A percentile compares a stretch with the other conserved stretches of the same genome.
These are phyloP conservation scores for Protonemura montana DNA, from an alignment of 2,888 invertebrate genomes.

Conservation along the genomic window DNA sequence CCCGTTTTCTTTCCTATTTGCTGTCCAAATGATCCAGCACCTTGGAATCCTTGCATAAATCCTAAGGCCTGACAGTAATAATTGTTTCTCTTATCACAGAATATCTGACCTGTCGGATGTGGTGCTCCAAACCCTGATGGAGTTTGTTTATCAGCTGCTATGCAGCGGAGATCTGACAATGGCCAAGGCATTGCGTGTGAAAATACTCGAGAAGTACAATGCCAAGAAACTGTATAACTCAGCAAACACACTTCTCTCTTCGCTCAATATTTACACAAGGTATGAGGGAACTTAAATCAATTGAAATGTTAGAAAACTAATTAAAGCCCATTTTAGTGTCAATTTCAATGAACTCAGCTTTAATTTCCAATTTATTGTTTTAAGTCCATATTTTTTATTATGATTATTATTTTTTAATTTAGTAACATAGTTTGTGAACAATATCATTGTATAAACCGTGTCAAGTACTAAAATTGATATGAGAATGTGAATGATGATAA, in stretches of 20 bases:
- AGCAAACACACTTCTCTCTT: conserved; percentile 60
- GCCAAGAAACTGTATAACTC: conserved; percentile 64
- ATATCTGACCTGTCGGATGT: conserved; percentile 84
- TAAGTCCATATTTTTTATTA: not conserved
- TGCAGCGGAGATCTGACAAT: conserved; percentile 90
- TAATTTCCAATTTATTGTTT: not conserved
- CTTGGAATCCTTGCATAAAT: too few species aligned
- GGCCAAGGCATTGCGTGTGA: conserved; percentile 88
- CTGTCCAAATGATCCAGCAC: too few species aligned
- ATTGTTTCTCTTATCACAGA: conserved; percentile 60
- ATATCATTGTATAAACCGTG: too few species aligned
- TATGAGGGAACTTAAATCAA: too few species aligned
- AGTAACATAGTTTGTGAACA: too few species aligned
- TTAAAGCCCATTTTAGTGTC: too few species aligned
- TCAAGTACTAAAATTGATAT: too few species aligned
- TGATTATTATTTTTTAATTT: not conserved
- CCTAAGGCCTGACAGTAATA: not conserved
- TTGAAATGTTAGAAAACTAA: too few species aligned
- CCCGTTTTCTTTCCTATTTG: too few species aligned
- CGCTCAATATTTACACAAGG: conserved; percentile 65
- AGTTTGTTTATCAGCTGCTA: conserved; percentile 92
- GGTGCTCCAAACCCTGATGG: conserved; percentile 83
- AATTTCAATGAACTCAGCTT: too few species aligned
- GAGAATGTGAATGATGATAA: too few species aligned
- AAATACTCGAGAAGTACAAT: conserved; percentile 86